Conservation (phyloP, 2,888 invertebrate species). For the Leucozona laternaria region DNA sequence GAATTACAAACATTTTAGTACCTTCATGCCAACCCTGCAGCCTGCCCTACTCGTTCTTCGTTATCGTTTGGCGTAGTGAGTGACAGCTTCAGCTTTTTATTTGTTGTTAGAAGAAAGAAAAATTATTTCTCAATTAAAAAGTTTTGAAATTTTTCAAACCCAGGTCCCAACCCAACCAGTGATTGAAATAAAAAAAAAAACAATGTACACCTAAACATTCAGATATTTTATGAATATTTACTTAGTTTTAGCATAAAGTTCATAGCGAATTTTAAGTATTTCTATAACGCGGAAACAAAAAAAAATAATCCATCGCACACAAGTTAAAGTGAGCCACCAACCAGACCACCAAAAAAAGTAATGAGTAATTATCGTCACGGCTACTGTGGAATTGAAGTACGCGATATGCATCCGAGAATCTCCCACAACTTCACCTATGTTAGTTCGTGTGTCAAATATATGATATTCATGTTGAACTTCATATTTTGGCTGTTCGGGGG, state of each 20-base stretch:
- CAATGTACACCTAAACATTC: conserved; percentile 34
- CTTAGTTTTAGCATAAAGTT: neutral
- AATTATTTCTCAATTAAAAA: conserved; percentile 43
- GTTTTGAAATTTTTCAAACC: conserved; percentile 51
- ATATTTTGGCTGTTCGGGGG: conserved; percentile 93
- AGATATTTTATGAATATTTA: conserved; percentile 1
- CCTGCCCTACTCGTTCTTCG: conserved; percentile 26
- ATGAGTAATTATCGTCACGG: conserved; percentile 83
- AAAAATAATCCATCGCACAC: conserved; percentile 21
- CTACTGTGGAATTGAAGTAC: conserved; percentile 81
- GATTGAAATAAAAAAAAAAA: conserved; percentile 33
- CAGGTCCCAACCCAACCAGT: neutral
- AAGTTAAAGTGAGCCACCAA: conserved; percentile 34
- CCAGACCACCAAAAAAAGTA: conserved; percentile 58
- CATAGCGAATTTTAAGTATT: conserved; percentile 21
- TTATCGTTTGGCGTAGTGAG: conserved; percentile 26
- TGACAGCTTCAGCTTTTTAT: conserved; percentile 67
- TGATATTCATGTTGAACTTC: conserved; percentile 83
- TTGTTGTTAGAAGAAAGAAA: conserved; percentile 67
- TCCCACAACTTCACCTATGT: conserved; percentile 83
- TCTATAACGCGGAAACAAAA: conserved; percentile 37
- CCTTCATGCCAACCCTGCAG: conserved; percentile 25
- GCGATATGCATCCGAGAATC: conserved; percentile 80
- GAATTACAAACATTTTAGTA: neutral
- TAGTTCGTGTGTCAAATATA: conserved; percentile 83